Evolutionary conservation across 2,797 vertebrate genomes (phyloP).

Genomic region (Schizopygopsis malacanthus): DNA sequence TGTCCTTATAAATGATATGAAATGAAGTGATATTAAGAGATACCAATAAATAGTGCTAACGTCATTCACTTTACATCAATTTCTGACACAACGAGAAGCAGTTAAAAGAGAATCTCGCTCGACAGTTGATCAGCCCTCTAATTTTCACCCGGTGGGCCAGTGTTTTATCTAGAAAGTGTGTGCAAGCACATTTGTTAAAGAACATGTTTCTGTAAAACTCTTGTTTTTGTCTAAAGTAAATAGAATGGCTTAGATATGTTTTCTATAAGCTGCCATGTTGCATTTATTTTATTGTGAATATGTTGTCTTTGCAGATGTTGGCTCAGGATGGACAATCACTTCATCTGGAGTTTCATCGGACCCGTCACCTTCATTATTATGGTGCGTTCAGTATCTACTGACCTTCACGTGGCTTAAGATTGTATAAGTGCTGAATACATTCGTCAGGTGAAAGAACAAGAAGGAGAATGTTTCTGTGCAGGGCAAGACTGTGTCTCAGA

Average conservation of each 20-base stretch:
- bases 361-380: constrained; percentile 98
- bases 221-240: background rate
- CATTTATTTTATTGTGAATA: background rate
- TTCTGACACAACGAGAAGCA: background rate
- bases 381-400: constrained; percentile 80
- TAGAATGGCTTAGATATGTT: background rate
- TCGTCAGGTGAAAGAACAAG: constrained; percentile 54
- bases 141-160: background rate
- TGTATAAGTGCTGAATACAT: constrained; percentile 48
- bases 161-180: background rate
- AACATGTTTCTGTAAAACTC: background rate
- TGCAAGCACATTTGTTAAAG: background rate
- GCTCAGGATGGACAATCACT: constrained; percentile 98
- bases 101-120: background rate
- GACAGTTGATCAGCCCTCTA: background rate
- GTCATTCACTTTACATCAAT: background rate
- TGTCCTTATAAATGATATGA: background rate
- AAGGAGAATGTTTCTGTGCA: constrained; percentile 53
- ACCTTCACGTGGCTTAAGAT: background rate
- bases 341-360: constrained; percentile 99
- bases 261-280: background rate
- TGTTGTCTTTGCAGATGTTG: constrained; percentile 86
- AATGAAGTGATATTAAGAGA: too few relatives aligned
- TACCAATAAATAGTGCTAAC: background rate
- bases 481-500: constrained; percentile 51